Percentiles rank a stretch among this genome's conserved stretches.
phyloP scores from a whole-genome alignment of 2,113 vertebrate genomes.

The Myxocyprinus asiaticus region DNA sequence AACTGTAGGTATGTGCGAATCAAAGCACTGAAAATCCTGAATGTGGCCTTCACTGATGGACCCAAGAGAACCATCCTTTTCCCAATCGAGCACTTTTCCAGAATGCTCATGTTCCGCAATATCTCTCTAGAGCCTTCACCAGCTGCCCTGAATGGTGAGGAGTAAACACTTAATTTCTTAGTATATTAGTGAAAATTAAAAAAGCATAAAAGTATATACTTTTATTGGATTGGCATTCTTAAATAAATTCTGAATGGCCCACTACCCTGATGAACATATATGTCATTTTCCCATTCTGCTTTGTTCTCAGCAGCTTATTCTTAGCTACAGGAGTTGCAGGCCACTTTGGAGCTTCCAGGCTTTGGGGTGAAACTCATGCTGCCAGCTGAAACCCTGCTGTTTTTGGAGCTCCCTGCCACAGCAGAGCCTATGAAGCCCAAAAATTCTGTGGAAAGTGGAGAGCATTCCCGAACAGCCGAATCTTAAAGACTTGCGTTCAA shows the following conservation, averaged over 20 bases:
- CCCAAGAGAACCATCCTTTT: no score
- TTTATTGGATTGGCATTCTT: no score
- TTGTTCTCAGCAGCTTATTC: conserved; percentile 17
- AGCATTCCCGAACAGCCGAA: neutral
- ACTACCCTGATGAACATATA: no score
- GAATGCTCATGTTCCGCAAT: no score
- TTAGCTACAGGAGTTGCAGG: conserved; percentile 49
- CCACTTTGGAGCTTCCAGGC: conserved; percentile 2
- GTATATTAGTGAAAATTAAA: conserved; percentile 5
- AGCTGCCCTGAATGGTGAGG: no score
- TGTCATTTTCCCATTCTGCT: no score
- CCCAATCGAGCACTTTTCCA: no score
- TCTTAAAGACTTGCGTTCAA: conserved; percentile 77
- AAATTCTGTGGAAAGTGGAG: conserved; percentile 41
- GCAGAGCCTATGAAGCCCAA: neutral
- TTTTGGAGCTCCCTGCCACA: conserved; percentile 20
- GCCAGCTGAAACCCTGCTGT: conserved; percentile 13
- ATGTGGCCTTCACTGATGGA: no score
- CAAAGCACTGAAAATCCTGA: no score
- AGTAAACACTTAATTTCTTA: neutral
- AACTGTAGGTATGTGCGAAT: no score
- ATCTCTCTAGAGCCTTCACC: no score
- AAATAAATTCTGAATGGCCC: no score
- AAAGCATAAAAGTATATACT: neutral
- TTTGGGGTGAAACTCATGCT: conserved; percentile 35